Evolutionary conservation across 2,888 invertebrate genomes (phyloP).

Genomic region (Octonoba sinensis): DNA sequence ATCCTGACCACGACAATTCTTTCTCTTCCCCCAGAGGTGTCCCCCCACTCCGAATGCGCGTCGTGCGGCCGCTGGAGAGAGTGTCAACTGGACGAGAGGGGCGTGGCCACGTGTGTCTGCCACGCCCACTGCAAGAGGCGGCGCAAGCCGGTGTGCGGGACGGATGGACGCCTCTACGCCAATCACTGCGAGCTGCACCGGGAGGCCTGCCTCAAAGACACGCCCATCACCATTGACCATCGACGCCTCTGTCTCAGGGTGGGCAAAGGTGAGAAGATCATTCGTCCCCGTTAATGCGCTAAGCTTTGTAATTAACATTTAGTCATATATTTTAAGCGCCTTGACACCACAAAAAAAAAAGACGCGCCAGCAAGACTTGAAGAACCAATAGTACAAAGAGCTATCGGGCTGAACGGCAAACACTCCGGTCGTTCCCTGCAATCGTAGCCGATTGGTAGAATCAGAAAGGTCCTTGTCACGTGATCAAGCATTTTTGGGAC

Average conservation of each 20-base stretch:
- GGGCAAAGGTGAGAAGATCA: constrained; percentile 32
- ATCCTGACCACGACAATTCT: no score
- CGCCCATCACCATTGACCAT: constrained; percentile 75
- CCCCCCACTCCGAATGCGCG: constrained; percentile 73
- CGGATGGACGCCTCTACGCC: constrained; percentile 78
- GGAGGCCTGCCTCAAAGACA: constrained; percentile 76
- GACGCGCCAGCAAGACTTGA: no score
- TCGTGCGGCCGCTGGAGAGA: constrained; percentile 78
- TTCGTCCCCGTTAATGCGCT: neutral
- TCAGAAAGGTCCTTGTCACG: no score
- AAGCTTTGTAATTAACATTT: no score
- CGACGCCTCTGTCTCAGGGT: constrained; percentile 66
- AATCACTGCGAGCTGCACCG: constrained; percentile 80
- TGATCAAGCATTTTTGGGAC: no score
- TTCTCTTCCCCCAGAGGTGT: constrained; percentile 16
- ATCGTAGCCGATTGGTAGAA: no score
- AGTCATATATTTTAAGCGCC: no score
- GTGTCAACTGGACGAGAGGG: constrained; percentile 75
- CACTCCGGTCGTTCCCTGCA: no score
- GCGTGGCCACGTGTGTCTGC: constrained; percentile 77
- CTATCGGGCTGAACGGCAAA: no score
- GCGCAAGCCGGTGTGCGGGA: constrained; percentile 77
- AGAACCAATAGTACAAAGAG: no score
- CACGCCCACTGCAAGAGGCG: constrained; percentile 69
- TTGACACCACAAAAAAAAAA: no score